Evolutionary conservation across 2,888 invertebrate genomes (phyloP).

Genomic region (Sesamia inferens): DNA sequence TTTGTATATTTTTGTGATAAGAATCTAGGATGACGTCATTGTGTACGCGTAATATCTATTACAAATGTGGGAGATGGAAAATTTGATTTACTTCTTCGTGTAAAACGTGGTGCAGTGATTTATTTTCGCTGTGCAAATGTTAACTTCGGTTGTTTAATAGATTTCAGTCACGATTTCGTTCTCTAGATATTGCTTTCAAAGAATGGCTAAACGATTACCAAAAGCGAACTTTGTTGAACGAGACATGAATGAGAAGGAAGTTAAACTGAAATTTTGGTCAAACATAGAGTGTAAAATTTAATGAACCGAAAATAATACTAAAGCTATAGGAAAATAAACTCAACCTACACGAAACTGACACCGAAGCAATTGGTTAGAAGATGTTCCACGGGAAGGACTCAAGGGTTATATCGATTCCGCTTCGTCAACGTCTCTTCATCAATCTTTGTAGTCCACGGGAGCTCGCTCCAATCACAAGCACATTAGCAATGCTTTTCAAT

Average conservation of each 20-base stretch:
- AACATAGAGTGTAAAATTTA: background rate
- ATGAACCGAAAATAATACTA: conserved; percentile 3
- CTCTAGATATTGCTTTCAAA: conserved; percentile 29
- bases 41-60: conserved; percentile 27
- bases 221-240: background rate
- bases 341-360: conserved; percentile 14
- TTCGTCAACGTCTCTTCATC: conserved; percentile 54
- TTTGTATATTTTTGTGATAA: conserved; percentile 46
- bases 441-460: conserved; percentile 46
- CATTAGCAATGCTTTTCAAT: conserved; percentile 35
- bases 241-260: conserved; percentile 8
- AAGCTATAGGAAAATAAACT: conserved; percentile 7
- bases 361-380: conserved; percentile 29
- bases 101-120: conserved; percentile 26
- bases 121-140: conserved; percentile 26
- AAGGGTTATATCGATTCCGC: conserved; percentile 44
- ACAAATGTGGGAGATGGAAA: conserved; percentile 20
- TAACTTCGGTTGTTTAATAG: conserved; percentile 26
- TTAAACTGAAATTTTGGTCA: background rate
- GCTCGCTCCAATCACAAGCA: conserved; percentile 24
- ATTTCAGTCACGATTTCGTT: conserved; percentile 45
- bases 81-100: conserved; percentile 16
- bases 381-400: conserved; percentile 23
- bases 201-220: conserved; percentile 5
- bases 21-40: conserved; percentile 43